Percentiles rank a stretch among this genome's conserved stretches.
phyloP scores from a whole-genome alignment of 1,140 invertebrate species.

The Drosophila seguyi region DNA sequence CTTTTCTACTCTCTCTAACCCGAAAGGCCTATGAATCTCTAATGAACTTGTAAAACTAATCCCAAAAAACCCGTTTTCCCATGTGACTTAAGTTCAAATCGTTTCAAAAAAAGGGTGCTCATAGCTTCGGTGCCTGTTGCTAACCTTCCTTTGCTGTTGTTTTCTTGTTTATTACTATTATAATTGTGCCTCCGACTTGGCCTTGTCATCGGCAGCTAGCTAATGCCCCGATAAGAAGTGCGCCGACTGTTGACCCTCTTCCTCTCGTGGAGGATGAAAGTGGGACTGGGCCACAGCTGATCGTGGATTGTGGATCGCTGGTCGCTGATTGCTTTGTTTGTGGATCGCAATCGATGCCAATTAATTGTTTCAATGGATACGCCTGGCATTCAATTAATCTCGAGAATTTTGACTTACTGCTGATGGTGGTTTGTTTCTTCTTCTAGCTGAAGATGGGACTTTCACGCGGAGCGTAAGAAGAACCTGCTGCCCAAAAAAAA shows the following conservation, averaged over 20 bases:
- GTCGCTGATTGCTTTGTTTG: slow-evolving; percentile 28
- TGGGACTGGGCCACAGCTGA: slow-evolving; percentile 32
- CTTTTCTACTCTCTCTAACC: too few species aligned
- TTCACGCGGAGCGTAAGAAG: slow-evolving; percentile 1
- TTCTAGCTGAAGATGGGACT: slow-evolving; percentile 2
- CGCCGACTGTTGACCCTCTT: slow-evolving; percentile 39
- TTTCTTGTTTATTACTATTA: slow-evolving; percentile 25
- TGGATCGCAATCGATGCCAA: slow-evolving; percentile 43
- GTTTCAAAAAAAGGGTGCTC: background rate
- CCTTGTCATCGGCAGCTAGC: slow-evolving; percentile 29
- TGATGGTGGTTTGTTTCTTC: background rate
- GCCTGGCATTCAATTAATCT: slow-evolving; percentile 14
- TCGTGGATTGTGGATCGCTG: slow-evolving; percentile 15
- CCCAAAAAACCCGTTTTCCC: slow-evolving; percentile 10
- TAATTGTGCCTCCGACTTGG: slow-evolving; percentile 16
- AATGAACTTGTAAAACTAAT: background rate
- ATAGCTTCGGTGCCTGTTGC: background rate
- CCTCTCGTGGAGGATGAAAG: slow-evolving; percentile 4
- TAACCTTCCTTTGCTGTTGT: slow-evolving; percentile 5
- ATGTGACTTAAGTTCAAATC: background rate
- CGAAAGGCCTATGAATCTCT: background rate
- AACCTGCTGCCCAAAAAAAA: slow-evolving; percentile 47
- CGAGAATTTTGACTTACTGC: slow-evolving; percentile 14
- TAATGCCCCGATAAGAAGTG: slow-evolving; percentile 28
- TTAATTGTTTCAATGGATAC: slow-evolving; percentile 8